These are phyloP conservation scores for Leucoraja ocellata DNA, from an alignment of 2,797 vertebrate species.

Conservation along the genomic window DNA sequence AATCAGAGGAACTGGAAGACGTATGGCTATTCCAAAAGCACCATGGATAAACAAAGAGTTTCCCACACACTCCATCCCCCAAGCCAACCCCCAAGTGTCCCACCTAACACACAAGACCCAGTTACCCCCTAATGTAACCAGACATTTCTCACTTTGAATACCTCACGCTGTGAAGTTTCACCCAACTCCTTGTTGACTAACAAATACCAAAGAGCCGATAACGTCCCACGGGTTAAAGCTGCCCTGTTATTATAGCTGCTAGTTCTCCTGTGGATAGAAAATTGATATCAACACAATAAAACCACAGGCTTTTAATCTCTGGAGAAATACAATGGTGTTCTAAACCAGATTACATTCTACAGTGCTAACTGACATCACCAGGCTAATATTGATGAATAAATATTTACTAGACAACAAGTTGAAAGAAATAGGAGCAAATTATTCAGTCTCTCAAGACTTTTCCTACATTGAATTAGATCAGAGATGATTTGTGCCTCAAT, in stretches of 20 bases:
- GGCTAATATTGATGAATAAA: not conserved
- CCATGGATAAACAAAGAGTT: not conserved
- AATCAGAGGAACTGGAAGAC: not conserved
- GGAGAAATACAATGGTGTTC: too few species aligned
- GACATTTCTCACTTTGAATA: not conserved
- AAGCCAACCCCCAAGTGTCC: not conserved
- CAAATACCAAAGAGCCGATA: too few species aligned
- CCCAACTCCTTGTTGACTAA: conserved; percentile 2
- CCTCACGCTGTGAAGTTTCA: not conserved
- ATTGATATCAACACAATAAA: conserved; percentile 9
- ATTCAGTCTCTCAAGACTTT: not conserved
- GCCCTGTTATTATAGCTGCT: conserved; percentile 21
- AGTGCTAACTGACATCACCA: too few species aligned
- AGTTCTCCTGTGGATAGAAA: not conserved
- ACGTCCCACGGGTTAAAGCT: not conserved
- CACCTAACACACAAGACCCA: not conserved
- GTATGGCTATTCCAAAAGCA: not conserved
- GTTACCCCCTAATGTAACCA: not conserved
- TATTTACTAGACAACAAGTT: not conserved
- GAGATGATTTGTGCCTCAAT: not conserved
- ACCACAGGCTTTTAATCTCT: not conserved
- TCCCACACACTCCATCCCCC: not conserved
- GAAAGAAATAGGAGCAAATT: not conserved
- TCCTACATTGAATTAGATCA: not conserved
- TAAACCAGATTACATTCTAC: not conserved